Percentiles rank a stretch among this genome's conserved stretches.
Conservation (phyloP, 2,888 invertebrate genomes). For the Suillia variegata region DNA sequence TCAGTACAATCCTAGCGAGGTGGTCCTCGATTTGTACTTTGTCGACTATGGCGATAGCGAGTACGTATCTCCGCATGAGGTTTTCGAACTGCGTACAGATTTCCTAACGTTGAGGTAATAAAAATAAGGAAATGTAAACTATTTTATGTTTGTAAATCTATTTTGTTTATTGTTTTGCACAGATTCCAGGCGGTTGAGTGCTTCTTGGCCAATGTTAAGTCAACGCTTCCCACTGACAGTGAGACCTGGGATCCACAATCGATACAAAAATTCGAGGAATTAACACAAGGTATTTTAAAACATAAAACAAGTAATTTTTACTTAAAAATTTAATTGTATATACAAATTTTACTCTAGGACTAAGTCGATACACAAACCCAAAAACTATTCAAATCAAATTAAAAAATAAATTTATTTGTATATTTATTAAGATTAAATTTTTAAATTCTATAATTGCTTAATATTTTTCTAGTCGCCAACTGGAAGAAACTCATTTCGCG, state of each 20-base stretch:
- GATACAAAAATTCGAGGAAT: conserved; percentile 71
- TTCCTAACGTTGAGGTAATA: conserved; percentile 58
- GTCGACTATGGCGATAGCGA: conserved; percentile 89
- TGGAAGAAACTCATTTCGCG: conserved; percentile 82
- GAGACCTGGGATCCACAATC: conserved; percentile 70
- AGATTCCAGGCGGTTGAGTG: conserved; percentile 84
- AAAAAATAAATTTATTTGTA: neutral
- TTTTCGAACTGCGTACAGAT: conserved; percentile 78
- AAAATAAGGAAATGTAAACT: neutral
- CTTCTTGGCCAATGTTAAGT: conserved; percentile 75
- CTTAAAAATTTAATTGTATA: no score
- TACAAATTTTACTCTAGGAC: no score
- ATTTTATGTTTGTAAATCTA: neutral
- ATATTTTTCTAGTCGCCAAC: conserved; percentile 66
- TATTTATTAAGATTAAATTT: neutral
- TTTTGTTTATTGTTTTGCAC: neutral
- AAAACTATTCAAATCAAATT: no score
- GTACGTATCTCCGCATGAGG: conserved; percentile 68
- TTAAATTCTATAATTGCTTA: neutral
- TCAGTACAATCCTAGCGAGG: conserved; percentile 67
- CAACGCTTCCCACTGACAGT: conserved; percentile 60
- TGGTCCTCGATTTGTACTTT: conserved; percentile 75
- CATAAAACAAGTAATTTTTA: neutral
- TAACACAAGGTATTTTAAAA: conserved; percentile 69
- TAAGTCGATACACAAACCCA: no score